These are phyloP conservation scores for Meliscaeva auricollis DNA, from an alignment of 2,888 invertebrate genomes.

Conservation along the genomic window DNA sequence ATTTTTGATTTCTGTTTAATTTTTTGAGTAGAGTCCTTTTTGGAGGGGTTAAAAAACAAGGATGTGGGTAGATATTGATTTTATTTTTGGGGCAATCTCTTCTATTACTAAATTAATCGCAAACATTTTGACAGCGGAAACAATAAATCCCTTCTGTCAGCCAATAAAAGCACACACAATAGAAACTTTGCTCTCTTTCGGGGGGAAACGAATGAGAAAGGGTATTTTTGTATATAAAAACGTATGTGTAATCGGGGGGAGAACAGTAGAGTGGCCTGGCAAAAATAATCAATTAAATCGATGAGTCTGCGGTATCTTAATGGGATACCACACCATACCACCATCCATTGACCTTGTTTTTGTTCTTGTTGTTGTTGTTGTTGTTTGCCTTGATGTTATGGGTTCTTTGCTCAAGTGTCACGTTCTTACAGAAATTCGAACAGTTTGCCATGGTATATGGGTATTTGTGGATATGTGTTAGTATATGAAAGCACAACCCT, in stretches of 20 bases:
- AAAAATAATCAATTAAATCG: conserved; percentile 73
- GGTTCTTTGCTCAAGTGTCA: conserved; percentile 52
- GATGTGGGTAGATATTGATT: conserved; percentile 47
- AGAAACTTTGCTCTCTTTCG: conserved; percentile 2
- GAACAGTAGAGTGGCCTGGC: conserved; percentile 24
- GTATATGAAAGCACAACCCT: not conserved
- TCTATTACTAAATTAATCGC: conserved; percentile 69
- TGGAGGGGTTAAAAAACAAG: too few species aligned
- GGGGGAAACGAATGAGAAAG: conserved; percentile 30
- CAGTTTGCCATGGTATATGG: not conserved
- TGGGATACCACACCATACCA: conserved; percentile 62
- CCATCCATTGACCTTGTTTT: conserved; percentile 27
- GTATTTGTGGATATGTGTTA: not conserved
- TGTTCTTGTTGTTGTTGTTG: conserved; percentile 3
- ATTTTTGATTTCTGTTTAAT: conserved; percentile 30
- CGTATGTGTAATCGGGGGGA: not conserved
- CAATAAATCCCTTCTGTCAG: conserved; percentile 68
- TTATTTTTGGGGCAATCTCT: conserved; percentile 22
- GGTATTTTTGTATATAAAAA: conserved; percentile 3
- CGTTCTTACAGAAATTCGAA: conserved; percentile 23
- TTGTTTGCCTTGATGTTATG: not conserved
- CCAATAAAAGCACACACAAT: conserved; percentile 46
- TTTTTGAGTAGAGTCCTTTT: not conserved
- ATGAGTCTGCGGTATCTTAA: conserved; percentile 75
- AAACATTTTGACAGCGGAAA: conserved; percentile 72